Evolutionary conservation across 2,888 invertebrate genomes (phyloP).

Genomic region (Adela reaumurella): DNA sequence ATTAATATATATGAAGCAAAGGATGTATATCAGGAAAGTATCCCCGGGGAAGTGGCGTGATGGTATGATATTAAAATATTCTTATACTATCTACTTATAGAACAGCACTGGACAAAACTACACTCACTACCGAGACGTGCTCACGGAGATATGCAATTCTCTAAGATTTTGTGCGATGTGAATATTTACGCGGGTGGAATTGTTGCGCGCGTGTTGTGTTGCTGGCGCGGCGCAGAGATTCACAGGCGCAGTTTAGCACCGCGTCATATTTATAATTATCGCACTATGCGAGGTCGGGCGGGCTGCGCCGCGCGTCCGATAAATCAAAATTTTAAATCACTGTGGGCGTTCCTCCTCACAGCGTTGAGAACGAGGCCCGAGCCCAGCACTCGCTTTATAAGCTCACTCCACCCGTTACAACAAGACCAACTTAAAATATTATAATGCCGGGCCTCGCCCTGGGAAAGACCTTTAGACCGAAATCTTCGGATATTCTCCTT

Average conservation of each 20-base stretch:
- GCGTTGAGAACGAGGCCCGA: neutral
- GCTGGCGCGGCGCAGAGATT: slow-evolving; percentile 4
- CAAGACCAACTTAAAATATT: slow-evolving; percentile 57
- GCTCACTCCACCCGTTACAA: slow-evolving; percentile 27
- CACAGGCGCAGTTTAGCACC: slow-evolving; percentile 49
- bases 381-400: neutral
- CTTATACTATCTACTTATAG: too few species aligned
- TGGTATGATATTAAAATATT: too few species aligned
- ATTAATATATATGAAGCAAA: too few species aligned
- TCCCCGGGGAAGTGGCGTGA: too few species aligned
- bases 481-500: slow-evolving; percentile 54
- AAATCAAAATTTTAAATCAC: slow-evolving; percentile 59
- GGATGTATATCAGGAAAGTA: too few species aligned
- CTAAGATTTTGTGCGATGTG: too few species aligned
- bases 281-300: slow-evolving; percentile 17
- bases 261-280: slow-evolving; percentile 56
- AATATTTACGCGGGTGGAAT: too few species aligned
- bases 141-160: too few species aligned
- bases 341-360: slow-evolving; percentile 36
- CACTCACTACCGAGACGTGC: too few species aligned
- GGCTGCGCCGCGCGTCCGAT: slow-evolving; percentile 36
- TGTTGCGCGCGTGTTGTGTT: too few species aligned
- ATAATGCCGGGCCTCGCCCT: slow-evolving; percentile 41
- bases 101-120: too few species aligned
- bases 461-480: slow-evolving; percentile 23